Base-by-base conservation (phyloP, 2,888 invertebrate species). In the Limnephilus auricula region DNA sequence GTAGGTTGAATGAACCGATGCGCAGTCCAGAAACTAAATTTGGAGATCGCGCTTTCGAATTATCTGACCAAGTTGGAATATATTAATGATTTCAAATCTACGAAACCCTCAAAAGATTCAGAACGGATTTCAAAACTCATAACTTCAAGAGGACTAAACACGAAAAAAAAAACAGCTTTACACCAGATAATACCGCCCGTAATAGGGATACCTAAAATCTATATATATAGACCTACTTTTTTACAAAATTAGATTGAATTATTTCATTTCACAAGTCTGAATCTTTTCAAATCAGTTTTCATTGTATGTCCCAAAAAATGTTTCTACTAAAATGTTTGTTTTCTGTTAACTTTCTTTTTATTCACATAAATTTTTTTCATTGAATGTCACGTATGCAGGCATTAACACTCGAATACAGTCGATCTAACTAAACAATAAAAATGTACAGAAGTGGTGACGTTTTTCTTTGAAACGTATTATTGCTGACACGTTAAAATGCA, bases 401-500 rank as follows among this genome's bases (percentile, higher is more conserved):
- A 15, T 45, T 9, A 12, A 15, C 2, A 45, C 2, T 45, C 15
- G 13, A 40, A 45, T 65, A 9, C n/a, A 25, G 25, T 65, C 25
- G 25, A 65, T 65, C n/a, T 65, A 65, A 65, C 25, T 9, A 9
- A 65, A 65, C 25, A 65, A 65, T 65, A 65, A 65, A 65, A 65
- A n/a, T 5, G 65, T n/a, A 65, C 25, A n/a, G 25, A 9, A 65
- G 25, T 65, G 65, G n/a, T 65, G n/a, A 25, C 65, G 65, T 65
- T 65, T 65, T 65, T 25, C n/a, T 65, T 1, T 45, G 65, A 25
- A 65, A n/a, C 65, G 37, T 65, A 86, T 89, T 65, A 86, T 89
- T 82, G 83, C 84, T 65, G 79, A 91, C 89, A 32, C 78, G 12
- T 32, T 25, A 82, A 89, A 65, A 37, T 79, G 40, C 40, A 30